A percentile compares a stretch with the other conserved stretches of the same genome.
These are phyloP conservation scores for Seriola dumerili DNA, from an alignment of 2,113 vertebrate genomes.

Conservation along the genomic window DNA sequence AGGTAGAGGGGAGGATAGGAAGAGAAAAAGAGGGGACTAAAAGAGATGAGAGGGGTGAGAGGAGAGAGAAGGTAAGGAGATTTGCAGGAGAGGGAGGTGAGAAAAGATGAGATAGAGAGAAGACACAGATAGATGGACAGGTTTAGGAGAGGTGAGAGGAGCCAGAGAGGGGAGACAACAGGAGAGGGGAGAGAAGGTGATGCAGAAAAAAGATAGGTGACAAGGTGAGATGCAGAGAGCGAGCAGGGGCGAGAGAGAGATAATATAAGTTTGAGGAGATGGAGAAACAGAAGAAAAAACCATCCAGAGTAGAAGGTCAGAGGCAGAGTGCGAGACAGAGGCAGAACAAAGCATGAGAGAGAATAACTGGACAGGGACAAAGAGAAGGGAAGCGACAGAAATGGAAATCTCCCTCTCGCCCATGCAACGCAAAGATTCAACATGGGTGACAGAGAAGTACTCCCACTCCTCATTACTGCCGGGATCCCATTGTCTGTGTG, in stretches of 20 bases:
- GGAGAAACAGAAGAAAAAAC: slow-evolving; percentile 4
- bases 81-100: not conserved
- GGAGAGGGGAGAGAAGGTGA: not conserved
- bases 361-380: slow-evolving; percentile 62
- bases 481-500: slow-evolving; percentile 26
- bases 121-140: not conserved
- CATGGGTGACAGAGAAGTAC: slow-evolving; percentile 50
- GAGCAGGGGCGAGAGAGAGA: not conserved
- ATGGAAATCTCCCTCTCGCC: slow-evolving; percentile 60
- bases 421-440: slow-evolving; percentile 54
- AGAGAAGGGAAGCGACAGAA: slow-evolving; percentile 55
- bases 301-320: slow-evolving; percentile 43
- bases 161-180: slow-evolving; percentile 70
- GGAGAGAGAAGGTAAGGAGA: not conserved
- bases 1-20: too few relatives aligned
- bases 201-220: slow-evolving; percentile 10
- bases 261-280: slow-evolving; percentile 18
- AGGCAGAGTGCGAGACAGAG: slow-evolving; percentile 16
- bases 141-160: not conserved
- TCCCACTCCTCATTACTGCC: slow-evolving; percentile 65
- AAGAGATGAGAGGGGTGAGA: not conserved
- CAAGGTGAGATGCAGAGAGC: slow-evolving; percentile 4
- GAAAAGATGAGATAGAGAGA: not conserved
- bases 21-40: not conserved
- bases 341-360: slow-evolving; percentile 40